Conservation (phyloP, 2,797 vertebrate genomes). For the Sarcoramphus papa region DNA sequence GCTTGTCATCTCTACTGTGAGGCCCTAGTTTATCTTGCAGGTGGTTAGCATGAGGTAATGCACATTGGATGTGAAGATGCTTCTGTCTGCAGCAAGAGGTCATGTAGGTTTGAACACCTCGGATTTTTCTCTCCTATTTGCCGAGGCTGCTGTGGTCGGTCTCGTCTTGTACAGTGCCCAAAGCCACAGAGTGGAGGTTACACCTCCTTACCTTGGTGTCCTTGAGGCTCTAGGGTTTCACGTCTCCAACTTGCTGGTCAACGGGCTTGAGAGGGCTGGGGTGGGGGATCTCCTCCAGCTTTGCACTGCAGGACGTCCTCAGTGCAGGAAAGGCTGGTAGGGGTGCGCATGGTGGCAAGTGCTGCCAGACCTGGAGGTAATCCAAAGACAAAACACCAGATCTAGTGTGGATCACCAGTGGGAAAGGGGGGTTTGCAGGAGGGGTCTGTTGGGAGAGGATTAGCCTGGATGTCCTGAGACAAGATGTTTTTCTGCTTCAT, state of each 20-base stretch:
- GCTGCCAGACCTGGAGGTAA: not conserved
- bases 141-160: not conserved
- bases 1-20: constrained; percentile 30
- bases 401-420: not conserved
- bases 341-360: not conserved
- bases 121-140: not conserved
- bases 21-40: constrained; percentile 27
- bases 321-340: not conserved
- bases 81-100: constrained; percentile 38
- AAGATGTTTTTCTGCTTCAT: not conserved
- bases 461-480: not conserved
- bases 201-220: not conserved
- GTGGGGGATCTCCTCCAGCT: not conserved
- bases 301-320: not conserved
- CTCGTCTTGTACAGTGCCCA: not conserved
- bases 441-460: not conserved
- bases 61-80: not conserved
- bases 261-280: not conserved
- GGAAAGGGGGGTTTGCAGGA: not conserved
- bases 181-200: not conserved
- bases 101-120: not conserved
- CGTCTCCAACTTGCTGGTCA: not conserved
- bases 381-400: not conserved
- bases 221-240: not conserved
- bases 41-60: not conserved